A percentile compares a stretch with the other conserved stretches of the same genome.
phyloP scores from a whole-genome alignment of 2,888 invertebrate genomes.

The Drosophila fungiperda region DNA sequence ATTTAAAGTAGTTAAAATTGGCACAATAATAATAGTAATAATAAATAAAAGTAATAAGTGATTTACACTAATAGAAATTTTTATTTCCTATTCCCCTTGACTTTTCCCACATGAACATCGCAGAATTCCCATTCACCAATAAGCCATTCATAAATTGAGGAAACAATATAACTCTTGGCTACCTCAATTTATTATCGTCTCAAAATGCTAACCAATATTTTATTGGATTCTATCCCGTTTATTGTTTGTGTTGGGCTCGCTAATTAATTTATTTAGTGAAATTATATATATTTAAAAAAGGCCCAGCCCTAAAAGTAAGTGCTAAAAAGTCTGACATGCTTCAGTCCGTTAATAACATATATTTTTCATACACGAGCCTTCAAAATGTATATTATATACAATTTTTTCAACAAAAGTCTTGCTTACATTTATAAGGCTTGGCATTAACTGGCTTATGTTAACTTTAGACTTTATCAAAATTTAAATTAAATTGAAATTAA shows the following conservation, averaged over 20 bases:
- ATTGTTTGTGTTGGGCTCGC: constrained; percentile 8
- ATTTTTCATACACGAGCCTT: constrained; percentile 30
- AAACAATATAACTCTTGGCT: constrained; percentile 3
- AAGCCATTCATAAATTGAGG: constrained; percentile 33
- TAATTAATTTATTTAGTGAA: constrained; percentile 49
- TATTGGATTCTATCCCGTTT: constrained; percentile 38
- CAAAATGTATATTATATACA: neutral
- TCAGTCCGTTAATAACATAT: constrained; percentile 21
- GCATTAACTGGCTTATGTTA: neutral
- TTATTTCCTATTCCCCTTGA: neutral
- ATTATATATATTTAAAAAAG: constrained; percentile 31
- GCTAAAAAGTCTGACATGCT: constrained; percentile 43
- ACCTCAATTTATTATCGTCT: constrained; percentile 1
- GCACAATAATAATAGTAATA: neutral
- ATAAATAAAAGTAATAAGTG: neutral
- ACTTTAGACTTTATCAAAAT: neutral
- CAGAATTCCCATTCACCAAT: constrained; percentile 4
- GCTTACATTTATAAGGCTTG: neutral
- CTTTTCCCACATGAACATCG: neutral
- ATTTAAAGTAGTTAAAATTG: neutral
- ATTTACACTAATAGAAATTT: neutral
- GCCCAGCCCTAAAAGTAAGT: constrained; percentile 41
- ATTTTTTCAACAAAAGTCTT: neutral
- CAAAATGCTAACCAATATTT: constrained; percentile 42
- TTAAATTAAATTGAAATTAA: neutral